These are phyloP conservation scores for Leucopsar rothschildi DNA, from an alignment of 2,113 vertebrate species.

Conservation along the genomic window DNA sequence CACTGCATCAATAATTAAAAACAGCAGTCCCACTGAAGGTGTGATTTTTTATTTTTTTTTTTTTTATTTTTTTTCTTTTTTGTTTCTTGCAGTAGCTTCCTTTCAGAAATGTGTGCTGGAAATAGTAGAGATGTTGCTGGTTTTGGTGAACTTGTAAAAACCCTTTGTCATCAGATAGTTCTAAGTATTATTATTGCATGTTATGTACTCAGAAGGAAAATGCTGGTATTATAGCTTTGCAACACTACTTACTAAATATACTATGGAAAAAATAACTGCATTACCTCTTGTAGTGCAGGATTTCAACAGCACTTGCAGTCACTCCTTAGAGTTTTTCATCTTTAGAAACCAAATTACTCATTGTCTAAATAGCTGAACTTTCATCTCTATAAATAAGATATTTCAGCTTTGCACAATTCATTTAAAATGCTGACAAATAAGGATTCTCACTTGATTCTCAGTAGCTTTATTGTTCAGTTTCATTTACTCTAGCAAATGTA, in stretches of 20 bases:
- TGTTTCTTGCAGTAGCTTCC: not conserved
- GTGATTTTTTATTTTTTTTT: not conserved
- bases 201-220: not conserved
- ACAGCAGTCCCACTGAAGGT: not conserved
- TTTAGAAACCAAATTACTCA: slow-evolving; percentile 68
- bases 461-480: slow-evolving; percentile 54
- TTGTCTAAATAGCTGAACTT: slow-evolving; percentile 71
- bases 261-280: slow-evolving; percentile 45
- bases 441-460: slow-evolving; percentile 55
- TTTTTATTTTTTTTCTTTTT: not conserved
- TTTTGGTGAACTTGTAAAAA: not conserved
- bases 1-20: not conserved
- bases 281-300: slow-evolving; percentile 40
- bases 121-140: not conserved
- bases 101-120: not conserved
- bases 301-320: slow-evolving; percentile 61
- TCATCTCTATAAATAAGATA: slow-evolving; percentile 71
- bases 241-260: slow-evolving; percentile 46
- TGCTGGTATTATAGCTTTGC: slow-evolving; percentile 25
- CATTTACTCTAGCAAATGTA: slow-evolving; percentile 46
- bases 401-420: slow-evolving; percentile 64
- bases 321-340: slow-evolving; percentile 64
- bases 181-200: not conserved
- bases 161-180: slow-evolving; percentile 13
- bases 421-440: slow-evolving; percentile 65